These are phyloP conservation scores for Cydia pomonella DNA, from an alignment of 1,140 invertebrate genomes.

Conservation along the genomic window DNA sequence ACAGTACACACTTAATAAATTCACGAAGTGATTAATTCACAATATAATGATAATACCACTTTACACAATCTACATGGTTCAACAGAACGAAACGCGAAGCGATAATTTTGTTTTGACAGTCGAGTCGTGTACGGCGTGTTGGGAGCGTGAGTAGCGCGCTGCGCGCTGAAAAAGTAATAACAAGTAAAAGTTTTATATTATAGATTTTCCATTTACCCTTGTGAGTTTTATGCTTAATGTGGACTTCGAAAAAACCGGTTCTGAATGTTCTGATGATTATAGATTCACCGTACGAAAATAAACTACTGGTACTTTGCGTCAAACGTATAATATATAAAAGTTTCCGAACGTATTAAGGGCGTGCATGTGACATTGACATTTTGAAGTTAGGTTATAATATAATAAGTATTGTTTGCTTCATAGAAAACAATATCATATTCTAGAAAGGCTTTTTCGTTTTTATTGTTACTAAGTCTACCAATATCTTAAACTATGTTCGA, in stretches of 20 bases:
- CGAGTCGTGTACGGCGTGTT: not conserved
- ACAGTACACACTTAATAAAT: not conserved
- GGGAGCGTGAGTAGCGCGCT: not conserved
- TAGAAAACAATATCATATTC: conserved; percentile 38
- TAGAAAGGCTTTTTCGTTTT: too few relatives aligned
- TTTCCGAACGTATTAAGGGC: not conserved
- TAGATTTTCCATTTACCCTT: too few relatives aligned
- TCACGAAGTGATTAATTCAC: conserved; percentile 7
- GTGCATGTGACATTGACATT: not conserved
- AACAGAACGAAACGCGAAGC: not conserved
- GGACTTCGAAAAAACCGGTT: too few relatives aligned
- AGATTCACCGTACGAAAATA: too few relatives aligned
- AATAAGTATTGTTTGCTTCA: conserved; percentile 6
- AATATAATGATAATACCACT: not conserved
- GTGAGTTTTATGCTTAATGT: too few relatives aligned
- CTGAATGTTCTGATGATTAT: too few relatives aligned
- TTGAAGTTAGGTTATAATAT: not conserved
- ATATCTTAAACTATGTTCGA: not conserved
- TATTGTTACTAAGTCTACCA: too few relatives aligned
- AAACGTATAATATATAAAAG: not conserved
- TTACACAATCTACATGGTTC: conserved; percentile 8
- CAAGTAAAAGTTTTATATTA: too few relatives aligned
- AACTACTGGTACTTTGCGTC: not conserved
- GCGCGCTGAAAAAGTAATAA: too few relatives aligned
- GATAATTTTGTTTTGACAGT: not conserved